Evolutionary conservation across 1,140 invertebrate genomes (phyloP).

Genomic region (Apolygus lucorum): DNA sequence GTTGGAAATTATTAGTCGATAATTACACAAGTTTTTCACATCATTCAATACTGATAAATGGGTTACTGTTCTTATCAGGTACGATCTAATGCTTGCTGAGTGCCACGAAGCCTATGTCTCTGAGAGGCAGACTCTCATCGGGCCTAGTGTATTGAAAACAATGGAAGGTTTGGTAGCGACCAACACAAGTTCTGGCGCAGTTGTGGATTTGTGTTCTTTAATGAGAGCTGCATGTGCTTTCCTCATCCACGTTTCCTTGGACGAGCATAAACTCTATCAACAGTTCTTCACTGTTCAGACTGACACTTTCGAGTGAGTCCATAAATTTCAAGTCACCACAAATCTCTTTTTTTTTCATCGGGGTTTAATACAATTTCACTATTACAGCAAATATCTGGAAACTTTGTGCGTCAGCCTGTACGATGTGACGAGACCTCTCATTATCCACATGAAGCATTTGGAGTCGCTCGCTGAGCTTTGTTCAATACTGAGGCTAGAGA

Average conservation of each 20-base stretch:
- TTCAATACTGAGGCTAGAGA: slow-evolving; percentile 84
- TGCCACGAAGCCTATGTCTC: slow-evolving; percentile 78
- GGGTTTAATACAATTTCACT: slow-evolving; percentile 17
- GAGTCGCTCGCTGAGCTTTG: slow-evolving; percentile 96
- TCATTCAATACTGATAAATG: too few species aligned
- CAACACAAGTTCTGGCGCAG: slow-evolving; percentile 58
- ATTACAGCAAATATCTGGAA: slow-evolving; percentile 62
- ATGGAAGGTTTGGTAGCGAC: slow-evolving; percentile 55
- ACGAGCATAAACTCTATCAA: slow-evolving; percentile 80
- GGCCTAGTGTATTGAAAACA: slow-evolving; percentile 65
- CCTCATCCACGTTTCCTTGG: slow-evolving; percentile 81
- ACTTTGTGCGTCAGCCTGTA: slow-evolving; percentile 82
- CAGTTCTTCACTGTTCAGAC: slow-evolving; percentile 74
- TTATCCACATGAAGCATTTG: slow-evolving; percentile 95
- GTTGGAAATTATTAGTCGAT: too few species aligned
- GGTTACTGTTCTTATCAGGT: slow-evolving; percentile 44
- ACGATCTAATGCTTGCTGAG: slow-evolving; percentile 65
- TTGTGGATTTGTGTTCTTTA: slow-evolving; percentile 78
- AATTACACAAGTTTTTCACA: too few species aligned
- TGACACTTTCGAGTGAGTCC: slow-evolving; percentile 53
- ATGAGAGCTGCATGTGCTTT: slow-evolving; percentile 81
- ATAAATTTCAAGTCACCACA: not conserved
- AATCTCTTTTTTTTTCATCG: too few species aligned
- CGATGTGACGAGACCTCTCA: slow-evolving; percentile 85
- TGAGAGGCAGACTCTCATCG: slow-evolving; percentile 62